Evolutionary conservation across 2,888 invertebrate species (phyloP), one percentile per base, ranked within the genome.

Genomic region (Cinara cedri): DNA sequence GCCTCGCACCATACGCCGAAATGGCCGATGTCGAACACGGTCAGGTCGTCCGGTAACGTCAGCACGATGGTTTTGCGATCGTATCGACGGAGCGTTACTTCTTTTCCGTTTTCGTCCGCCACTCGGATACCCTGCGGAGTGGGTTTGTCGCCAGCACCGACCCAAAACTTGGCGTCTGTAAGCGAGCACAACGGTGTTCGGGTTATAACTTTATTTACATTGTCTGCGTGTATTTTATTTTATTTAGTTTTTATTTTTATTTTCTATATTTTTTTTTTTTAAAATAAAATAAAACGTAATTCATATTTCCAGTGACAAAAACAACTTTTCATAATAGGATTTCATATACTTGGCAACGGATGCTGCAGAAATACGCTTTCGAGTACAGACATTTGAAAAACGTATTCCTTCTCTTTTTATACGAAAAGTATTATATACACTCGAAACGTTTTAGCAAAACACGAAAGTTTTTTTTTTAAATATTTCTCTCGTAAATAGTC

Each of bases 1-100:
- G 94, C 93, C 86, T 95, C 95, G 86, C 96, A 96, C 95, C 96
- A 96, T 82, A 96, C 91, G 34, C 93, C 94, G 86, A 97, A 94
- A 88, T 95, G 94, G 1, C 95, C 96, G 85, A 96, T 93, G 86
- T 96, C 95, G 86, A 95, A 95, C 70, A 96, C 90, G 6, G 96
- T 96, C 85, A 96, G 87, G 85, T 95, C 95, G 82, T 92, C 93
- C 0, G 96, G 96, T 82, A 97, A 87, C 0, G 95, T 95, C 51
- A 97, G 88, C 11, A 96, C 96, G 84, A 97, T 91, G 66, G 95
- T 95, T 87, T 96, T 95, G 83, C 90, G 89, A 86, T 93, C 92
- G 86, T 96, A 96, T 82, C 90, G 90, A 44, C 93, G 88, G 81
- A 96, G 87, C 1, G 95, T 95, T 46, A 87, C 85, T 85, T 91